phyloP scores from a whole-genome alignment of 1,140 invertebrate species.

The Luehdorfia chinensis region DNA sequence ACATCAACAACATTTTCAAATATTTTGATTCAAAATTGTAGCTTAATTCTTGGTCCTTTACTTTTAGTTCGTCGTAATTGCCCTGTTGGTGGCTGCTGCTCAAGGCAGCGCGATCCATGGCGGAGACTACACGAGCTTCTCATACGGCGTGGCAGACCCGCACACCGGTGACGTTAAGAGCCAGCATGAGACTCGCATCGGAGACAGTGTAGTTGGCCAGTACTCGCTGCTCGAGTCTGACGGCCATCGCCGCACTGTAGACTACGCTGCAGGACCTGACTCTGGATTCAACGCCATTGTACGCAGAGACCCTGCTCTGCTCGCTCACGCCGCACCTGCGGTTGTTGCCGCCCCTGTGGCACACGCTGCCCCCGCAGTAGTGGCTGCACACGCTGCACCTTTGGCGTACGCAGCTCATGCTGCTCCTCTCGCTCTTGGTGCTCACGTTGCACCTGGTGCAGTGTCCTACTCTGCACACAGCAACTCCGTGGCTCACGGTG shows the following conservation, averaged over 20 bases:
- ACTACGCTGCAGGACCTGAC: slow-evolving; percentile 75
- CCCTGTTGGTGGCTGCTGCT: slow-evolving; percentile 35
- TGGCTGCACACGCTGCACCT: slow-evolving; percentile 28
- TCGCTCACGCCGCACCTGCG: slow-evolving; percentile 31
- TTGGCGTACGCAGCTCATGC: slow-evolving; percentile 20
- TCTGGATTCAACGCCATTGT: slow-evolving; percentile 41
- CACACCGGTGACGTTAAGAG: slow-evolving; percentile 75
- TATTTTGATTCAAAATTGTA: too few species aligned
- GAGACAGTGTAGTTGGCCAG: slow-evolving; percentile 77
- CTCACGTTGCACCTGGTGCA: slow-evolving; percentile 29
- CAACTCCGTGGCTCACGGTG: slow-evolving; percentile 22
- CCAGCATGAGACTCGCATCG: slow-evolving; percentile 71
- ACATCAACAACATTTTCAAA: too few species aligned
- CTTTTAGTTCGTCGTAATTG: slow-evolving; percentile 38
- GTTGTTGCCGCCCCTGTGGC: slow-evolving; percentile 20
- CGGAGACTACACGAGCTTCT: slow-evolving; percentile 52
- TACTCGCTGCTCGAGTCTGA: slow-evolving; percentile 73
- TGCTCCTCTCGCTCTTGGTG: slow-evolving; percentile 29
- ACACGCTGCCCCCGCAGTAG: slow-evolving; percentile 27
- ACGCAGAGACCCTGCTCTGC: slow-evolving; percentile 36
- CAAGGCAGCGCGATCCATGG: slow-evolving; percentile 34
- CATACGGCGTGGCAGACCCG: slow-evolving; percentile 69
- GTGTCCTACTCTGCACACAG: slow-evolving; percentile 28
- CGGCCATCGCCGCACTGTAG: slow-evolving; percentile 70
- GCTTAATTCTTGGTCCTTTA: too few species aligned